These are phyloP conservation scores for Bufo gargarizans DNA, from an alignment of 2,113 vertebrate species.

Conservation along the genomic window DNA sequence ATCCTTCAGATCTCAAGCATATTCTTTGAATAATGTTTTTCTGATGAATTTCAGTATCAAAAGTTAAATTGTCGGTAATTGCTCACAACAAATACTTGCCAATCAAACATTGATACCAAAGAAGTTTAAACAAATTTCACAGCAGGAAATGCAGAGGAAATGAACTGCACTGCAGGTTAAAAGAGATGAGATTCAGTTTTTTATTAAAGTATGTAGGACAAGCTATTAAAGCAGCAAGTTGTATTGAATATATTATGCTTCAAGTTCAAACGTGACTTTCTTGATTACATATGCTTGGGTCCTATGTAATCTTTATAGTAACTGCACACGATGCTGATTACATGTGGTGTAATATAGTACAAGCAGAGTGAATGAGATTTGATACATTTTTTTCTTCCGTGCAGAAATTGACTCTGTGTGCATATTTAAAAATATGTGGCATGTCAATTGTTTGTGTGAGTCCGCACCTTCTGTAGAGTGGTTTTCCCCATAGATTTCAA, in stretches of 20 bases:
- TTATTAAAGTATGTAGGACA: slow-evolving; percentile 36
- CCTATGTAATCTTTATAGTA: background rate
- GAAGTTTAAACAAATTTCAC: slow-evolving; percentile 41
- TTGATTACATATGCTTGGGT: slow-evolving; percentile 2
- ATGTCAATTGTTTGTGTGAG: no score
- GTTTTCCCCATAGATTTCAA: no score
- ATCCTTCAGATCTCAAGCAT: slow-evolving; percentile 40
- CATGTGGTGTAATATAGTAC: no score
- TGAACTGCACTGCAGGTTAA: slow-evolving; percentile 31
- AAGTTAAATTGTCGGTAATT: slow-evolving; percentile 44
- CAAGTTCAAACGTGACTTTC: background rate
- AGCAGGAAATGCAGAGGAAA: slow-evolving; percentile 9
- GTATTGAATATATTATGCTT: slow-evolving; percentile 5
- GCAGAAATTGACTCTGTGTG: no score
- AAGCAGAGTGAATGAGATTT: no score
- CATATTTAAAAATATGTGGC: no score
- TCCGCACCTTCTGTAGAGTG: no score
- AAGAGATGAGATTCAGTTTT: slow-evolving; percentile 29
- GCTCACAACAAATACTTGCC: slow-evolving; percentile 42
- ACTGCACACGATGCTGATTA: no score
- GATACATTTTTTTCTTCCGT: no score
- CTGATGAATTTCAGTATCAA: slow-evolving; percentile 34
- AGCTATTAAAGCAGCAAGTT: slow-evolving; percentile 39
- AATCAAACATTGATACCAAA: slow-evolving; percentile 36
- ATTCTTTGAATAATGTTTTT: slow-evolving; percentile 50